Evolutionary conservation across 2,888 invertebrate species (phyloP), one percentile per base, ranked within the genome.

Genomic region (Ariolimax columbianus): DNA sequence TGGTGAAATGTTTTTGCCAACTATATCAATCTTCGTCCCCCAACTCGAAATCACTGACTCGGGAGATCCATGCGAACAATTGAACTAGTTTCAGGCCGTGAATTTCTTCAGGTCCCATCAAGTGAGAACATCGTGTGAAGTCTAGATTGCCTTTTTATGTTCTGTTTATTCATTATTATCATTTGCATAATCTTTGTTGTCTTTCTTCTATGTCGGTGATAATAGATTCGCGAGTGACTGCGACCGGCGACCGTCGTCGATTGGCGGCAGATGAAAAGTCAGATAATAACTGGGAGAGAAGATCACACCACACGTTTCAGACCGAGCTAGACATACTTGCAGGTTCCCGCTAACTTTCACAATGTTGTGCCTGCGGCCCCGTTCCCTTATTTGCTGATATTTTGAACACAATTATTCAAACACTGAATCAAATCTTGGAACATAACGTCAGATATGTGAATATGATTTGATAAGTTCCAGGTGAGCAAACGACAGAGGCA

Each of bases 161-260:
- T 17, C 68, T 68, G 66, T 55, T 79, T 66, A 68, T 43, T 68
- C 40, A 19, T 66, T 43, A 40, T 40, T 68, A 68, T 66, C 68
- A 33, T 38, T 68, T 33, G 40, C 30, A 17, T 40, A 17, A 66
- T 79, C 66, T 66, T 40, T 47, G 33, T 47, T 79, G 40, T 47
- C 43, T 68, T 47, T 66, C 43, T 68, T 68, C 30, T 43, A 7
- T 0, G n/a, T 38, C 47, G n/a, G 6, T 51, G 36, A 33, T 30
- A 47, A 51, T 19, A 30, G 30, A 36, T 75, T 75, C 17, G 19
- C 75, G 47, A 33, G 75, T 75, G 3, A 43, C 51, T 75, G 75
- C 51, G 51, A 75, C 19, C 51, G 19, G 33, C 30, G 51, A 1
- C 19, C 9, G 47, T 7, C 33, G 51, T 19, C 19, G 51, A 33